Percentiles rank a stretch among this genome's conserved stretches.
These are phyloP conservation scores for Leptopterna dolabrata DNA, from an alignment of 2,888 invertebrate species.

Conservation along the genomic window DNA sequence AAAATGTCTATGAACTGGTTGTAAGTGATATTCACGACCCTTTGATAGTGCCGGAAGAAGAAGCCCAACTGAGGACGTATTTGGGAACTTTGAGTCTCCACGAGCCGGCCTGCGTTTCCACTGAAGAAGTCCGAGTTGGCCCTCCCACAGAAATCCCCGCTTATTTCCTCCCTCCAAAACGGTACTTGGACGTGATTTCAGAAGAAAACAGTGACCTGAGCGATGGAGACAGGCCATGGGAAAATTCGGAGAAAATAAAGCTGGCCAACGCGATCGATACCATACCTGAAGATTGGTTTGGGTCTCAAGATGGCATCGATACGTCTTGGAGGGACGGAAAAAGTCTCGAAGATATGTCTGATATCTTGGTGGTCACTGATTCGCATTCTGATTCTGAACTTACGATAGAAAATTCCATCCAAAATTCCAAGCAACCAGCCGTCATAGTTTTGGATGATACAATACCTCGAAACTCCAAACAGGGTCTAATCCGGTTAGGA, in stretches of 20 bases:
- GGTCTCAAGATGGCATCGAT: slow-evolving; percentile 62
- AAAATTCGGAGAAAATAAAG: slow-evolving; percentile 57
- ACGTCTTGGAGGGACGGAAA: slow-evolving; percentile 61
- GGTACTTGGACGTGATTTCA: slow-evolving; percentile 63
- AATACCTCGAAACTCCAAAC: not conserved
- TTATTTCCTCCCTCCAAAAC: slow-evolving; percentile 58
- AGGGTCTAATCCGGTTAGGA: not conserved
- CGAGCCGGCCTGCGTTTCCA: not conserved
- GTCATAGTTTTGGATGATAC: not conserved
- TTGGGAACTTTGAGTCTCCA: slow-evolving; percentile 9
- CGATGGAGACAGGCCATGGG: slow-evolving; percentile 61
- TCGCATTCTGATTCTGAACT: slow-evolving; percentile 58
- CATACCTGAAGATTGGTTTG: slow-evolving; percentile 60
- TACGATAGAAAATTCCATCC: slow-evolving; percentile 69
- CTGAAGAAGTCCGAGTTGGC: not conserved
- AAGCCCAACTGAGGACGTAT: not conserved
- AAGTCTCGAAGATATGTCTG: slow-evolving; percentile 64
- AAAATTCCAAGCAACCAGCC: slow-evolving; percentile 67
- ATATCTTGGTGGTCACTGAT: slow-evolving; percentile 71
- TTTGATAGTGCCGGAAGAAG: not conserved
- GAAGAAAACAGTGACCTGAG: slow-evolving; percentile 64
- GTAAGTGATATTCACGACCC: not conserved
- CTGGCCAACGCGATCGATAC: slow-evolving; percentile 57
- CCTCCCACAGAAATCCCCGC: slow-evolving; percentile 42
- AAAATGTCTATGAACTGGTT: slow-evolving; percentile 40